Evolutionary conservation across 2,888 invertebrate genomes (phyloP).

Genomic region (Apamea epomidion): DNA sequence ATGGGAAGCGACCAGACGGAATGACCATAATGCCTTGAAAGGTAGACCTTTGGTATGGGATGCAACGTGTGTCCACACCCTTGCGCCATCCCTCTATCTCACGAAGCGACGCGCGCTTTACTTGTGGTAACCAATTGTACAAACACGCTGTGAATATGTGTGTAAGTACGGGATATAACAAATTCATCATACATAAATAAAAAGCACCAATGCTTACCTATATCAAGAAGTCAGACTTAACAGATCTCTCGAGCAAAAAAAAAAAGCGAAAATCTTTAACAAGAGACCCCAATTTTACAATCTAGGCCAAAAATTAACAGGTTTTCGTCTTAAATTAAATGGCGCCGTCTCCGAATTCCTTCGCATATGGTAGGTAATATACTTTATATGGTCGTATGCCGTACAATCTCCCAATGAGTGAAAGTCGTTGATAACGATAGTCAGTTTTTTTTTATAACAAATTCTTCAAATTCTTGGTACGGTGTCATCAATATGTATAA

Average conservation of each 20-base stretch:
- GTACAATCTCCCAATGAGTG: conserved; percentile 47
- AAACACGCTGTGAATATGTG: not conserved
- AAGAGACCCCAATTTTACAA: conserved; percentile 23
- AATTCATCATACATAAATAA: too few species aligned
- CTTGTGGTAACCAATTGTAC: not conserved
- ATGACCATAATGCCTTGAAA: not conserved
- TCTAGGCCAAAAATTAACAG: conserved; percentile 54
- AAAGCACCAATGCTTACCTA: not conserved
- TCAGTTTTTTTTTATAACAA: conserved; percentile 40
- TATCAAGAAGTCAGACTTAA: not conserved
- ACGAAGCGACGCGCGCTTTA: not conserved
- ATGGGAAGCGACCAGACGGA: not conserved
- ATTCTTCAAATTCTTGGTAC: conserved; percentile 62
- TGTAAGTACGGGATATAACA: not conserved
- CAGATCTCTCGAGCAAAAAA: conserved; percentile 9
- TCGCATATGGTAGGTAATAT: conserved; percentile 6
- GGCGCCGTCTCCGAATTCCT: conserved; percentile 40
- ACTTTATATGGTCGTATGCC: not conserved
- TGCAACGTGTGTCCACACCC: too few species aligned
- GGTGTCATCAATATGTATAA: conserved; percentile 40
- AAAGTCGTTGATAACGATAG: conserved; percentile 51
- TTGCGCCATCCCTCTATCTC: not conserved
- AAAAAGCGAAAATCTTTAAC: conserved; percentile 43
- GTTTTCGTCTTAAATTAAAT: conserved; percentile 28
- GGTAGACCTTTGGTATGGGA: not conserved